Evolutionary conservation across 2,113 vertebrate genomes (phyloP).

Genomic region (Corythornis madagascariensis): DNA sequence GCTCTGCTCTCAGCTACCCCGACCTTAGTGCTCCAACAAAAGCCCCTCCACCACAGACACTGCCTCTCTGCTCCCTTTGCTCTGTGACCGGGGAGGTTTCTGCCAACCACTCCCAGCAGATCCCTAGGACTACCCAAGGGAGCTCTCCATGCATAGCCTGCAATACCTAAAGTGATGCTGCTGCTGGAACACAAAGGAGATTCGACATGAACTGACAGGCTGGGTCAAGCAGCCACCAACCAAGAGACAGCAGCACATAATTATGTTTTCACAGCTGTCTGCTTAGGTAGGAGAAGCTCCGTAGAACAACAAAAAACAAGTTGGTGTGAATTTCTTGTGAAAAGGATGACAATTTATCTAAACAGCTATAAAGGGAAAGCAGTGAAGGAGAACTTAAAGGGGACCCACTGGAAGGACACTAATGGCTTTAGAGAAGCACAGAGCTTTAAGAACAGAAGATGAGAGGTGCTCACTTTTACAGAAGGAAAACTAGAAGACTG

Average conservation of each 20-base stretch:
- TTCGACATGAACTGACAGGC: accelerated
- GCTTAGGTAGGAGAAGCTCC: background rate
- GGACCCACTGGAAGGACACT: background rate
- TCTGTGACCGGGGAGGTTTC: background rate
- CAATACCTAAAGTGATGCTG: accelerated
- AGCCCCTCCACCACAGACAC: background rate
- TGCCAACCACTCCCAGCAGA: accelerated
- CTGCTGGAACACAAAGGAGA: background rate
- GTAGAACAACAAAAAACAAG: background rate
- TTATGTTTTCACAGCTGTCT: background rate
- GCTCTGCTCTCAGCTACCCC: background rate
- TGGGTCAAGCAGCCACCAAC: background rate
- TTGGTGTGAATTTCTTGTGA: background rate
- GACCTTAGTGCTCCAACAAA: background rate
- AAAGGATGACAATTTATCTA: background rate
- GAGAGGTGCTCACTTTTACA: background rate
- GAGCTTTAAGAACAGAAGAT: background rate
- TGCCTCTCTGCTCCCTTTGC: background rate
- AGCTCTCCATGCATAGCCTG: background rate
- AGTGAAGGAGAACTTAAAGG: background rate
- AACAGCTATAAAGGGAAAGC: background rate
- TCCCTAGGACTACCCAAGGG: background rate
- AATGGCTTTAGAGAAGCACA: background rate
- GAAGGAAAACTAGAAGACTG: background rate
- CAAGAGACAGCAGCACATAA: background rate